Conservation (phyloP, 2,888 invertebrate genomes). For the Tyria jacobaeae region DNA sequence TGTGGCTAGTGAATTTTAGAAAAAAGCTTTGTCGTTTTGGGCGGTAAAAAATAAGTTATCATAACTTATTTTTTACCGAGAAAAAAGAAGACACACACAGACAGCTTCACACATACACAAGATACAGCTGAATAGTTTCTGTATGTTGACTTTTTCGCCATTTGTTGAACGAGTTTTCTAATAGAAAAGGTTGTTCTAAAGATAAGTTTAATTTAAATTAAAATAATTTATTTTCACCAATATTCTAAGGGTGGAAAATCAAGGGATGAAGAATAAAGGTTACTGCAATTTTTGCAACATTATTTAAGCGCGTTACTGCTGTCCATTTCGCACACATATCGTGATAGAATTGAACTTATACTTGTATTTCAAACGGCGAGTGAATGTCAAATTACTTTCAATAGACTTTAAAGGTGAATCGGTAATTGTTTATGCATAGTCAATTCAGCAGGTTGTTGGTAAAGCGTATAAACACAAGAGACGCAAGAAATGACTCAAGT, state of each 20-base stretch:
- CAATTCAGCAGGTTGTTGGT: conserved; percentile 61
- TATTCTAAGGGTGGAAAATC: no score
- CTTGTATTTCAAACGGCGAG: conserved; percentile 29
- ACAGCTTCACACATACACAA: no score
- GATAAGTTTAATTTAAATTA: conserved; percentile 2
- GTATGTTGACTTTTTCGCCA: no score
- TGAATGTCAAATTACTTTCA: conserved; percentile 42
- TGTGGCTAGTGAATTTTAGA: background rate
- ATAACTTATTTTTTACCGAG: no score
- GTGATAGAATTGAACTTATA: conserved; percentile 14
- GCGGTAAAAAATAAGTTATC: no score
- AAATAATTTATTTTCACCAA: conserved; percentile 2
- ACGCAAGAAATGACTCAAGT: conserved; percentile 51
- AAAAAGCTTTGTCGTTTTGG: background rate
- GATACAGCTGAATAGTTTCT: no score
- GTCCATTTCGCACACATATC: background rate
- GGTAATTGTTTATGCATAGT: conserved; percentile 66
- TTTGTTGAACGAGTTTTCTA: no score
- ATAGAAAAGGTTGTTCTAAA: no score
- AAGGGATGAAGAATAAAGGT: no score
- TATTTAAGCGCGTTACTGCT: no score
- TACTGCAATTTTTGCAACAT: no score
- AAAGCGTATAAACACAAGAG: conserved; percentile 61
- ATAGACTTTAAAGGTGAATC: conserved; percentile 48
- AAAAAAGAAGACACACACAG: no score